These are phyloP conservation scores for Hippocampus barbouri DNA, from an alignment of 2,113 vertebrate species.

Conservation along the genomic window DNA sequence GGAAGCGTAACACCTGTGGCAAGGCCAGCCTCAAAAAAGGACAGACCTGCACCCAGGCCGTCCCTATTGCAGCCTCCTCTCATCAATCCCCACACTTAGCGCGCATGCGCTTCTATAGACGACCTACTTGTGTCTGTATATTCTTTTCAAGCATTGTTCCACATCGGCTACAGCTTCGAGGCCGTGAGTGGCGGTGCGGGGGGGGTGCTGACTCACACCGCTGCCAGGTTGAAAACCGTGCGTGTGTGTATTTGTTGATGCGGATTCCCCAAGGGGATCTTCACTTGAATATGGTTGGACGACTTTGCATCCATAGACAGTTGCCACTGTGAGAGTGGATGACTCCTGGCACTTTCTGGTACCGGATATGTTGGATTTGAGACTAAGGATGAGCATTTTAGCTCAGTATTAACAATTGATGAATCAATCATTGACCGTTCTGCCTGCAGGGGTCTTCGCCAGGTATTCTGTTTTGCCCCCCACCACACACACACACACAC, in stretches of 20 bases:
- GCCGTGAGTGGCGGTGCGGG: constrained; percentile 36
- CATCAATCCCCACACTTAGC: neutral
- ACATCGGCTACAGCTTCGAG: constrained; percentile 20
- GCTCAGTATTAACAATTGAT: neutral
- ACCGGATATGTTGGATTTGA: neutral
- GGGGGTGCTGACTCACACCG: constrained; percentile 38
- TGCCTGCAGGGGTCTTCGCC: neutral
- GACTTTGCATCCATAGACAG: constrained; percentile 5
- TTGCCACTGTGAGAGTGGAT: neutral
- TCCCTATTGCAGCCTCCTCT: constrained; percentile 6
- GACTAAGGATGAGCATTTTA: neutral
- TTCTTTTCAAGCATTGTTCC: constrained; percentile 51
- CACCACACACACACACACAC: too few relatives aligned
- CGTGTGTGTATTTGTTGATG: neutral
- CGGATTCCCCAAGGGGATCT: neutral
- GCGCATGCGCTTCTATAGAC: constrained; percentile 14
- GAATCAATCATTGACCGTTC: neutral
- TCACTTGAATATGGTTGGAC: neutral
- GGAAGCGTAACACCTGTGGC: neutral
- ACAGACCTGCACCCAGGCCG: neutral
- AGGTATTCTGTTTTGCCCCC: too few relatives aligned
- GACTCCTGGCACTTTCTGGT: neutral
- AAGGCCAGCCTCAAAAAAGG: neutral
- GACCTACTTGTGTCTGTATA: constrained; percentile 50
- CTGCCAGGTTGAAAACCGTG: constrained; percentile 38